Evolutionary conservation across 2,888 invertebrate genomes (phyloP), one percentile per base, ranked within the genome.

Genomic region (Julus scanicus): DNA sequence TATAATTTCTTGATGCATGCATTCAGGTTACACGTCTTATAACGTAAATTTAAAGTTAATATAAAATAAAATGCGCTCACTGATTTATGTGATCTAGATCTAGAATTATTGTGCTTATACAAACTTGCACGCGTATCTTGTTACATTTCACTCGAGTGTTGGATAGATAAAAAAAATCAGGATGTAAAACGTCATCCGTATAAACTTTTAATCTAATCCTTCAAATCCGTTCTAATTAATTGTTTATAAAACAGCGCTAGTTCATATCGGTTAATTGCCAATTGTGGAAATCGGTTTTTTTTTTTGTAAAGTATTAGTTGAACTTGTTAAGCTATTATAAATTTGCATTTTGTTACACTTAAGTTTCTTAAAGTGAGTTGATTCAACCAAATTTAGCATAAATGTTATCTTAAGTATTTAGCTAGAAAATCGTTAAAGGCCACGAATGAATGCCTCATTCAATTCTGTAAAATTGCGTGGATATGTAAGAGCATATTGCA

Each of bases 51-150:
- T 29, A 29, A 71, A 71, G 71, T 71, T 20, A 71, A 71, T 71
- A 71, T 71, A 29, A 71, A 71, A 71, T 71, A 71, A 71, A 71
- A 71, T 29, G 29, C 71, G 8, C 71, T 71, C 8, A 29, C 71
- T 71, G 71, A 71, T 71, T 71, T 71, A 71, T 71, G 29, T 71
- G 71, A 71, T 20, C 71, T 71, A 71, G 29, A 71, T 71, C 29
- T 29, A 11, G 71, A 71, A 29, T 71, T 71, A 71, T 71, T 71
- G 71, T 71, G 71, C 71, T 20, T 71, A 20, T 71, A 29, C 71
- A 71, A 20, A 71, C 20, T 53, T 17, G 13, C 17, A 53, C 53
- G 53, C 53, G 11, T 71, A 71, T 71, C 71, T 20, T 11, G 71
- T 71, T 71, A 29, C 71, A 71, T 20, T 71, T 71, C 29, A 20